Base-by-base conservation (phyloP, 2,113 vertebrate genomes). In the Tachuris rubrigastra region DNA sequence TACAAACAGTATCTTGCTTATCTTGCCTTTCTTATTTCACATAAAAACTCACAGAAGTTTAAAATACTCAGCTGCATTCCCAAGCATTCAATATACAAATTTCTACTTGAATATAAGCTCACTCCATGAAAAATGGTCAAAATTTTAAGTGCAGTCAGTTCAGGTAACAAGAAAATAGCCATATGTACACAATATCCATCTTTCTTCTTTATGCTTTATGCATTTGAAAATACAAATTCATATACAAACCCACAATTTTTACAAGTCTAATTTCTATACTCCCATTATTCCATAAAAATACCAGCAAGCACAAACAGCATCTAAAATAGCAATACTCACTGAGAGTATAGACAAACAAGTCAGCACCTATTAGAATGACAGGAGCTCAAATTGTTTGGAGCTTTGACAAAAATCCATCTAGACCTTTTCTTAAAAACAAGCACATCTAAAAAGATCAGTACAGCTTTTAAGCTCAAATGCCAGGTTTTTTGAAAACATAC, bases 241-340 rank as follows among this genome's bases (percentile, higher is more conserved):
- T 86, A 80, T 75, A 72, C 10, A 69, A 85, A 94, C 7, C 84
- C 76, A 87, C 46, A 82, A 68, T 73, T 95, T 94, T 79, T 89
- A 82, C 65, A 91, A 80, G 87, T 63, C 86, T 92, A 74, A 93
- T 96, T 94, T 79, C 16, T 56, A 76, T 59, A 47, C 47, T 59
- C 73, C 39, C 49, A 8, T 95, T 96, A 91, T 60, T 97, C 75
- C 79, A 74, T 27, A 50, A 73, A 92, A 96, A 92, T 60, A 93
- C 49, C 77, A 95, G 88, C 86, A 93, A 96, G 73, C 62, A 94
- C 55, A 97, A 96, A 77, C 66, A 42, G 47, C 77, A 95, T 97
- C 95, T 96, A 92, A 96, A 97, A 80, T 68, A 97, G 47, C 44
- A 96, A 49, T 75, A 42, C 80, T 96, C 49, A 82, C 77, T 76